A percentile compares a stretch with the other conserved stretches of the same genome.
These are phyloP conservation scores for Oryzias woworae DNA, from an alignment of 2,113 vertebrate genomes.

Conservation along the genomic window DNA sequence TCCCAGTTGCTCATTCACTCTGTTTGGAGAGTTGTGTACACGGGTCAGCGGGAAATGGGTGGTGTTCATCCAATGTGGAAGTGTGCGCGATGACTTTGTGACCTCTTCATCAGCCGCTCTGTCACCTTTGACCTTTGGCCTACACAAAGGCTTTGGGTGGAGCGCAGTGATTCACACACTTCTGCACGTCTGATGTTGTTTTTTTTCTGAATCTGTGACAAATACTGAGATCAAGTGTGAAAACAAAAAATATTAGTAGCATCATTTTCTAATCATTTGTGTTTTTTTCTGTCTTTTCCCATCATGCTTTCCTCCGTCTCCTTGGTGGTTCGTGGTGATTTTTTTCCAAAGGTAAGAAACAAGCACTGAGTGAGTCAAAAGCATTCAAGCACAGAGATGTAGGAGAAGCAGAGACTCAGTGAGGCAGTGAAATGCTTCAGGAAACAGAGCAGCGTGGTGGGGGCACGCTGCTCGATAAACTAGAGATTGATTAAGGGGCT, in stretches of 20 bases:
- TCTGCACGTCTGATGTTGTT: slow-evolving; percentile 1
- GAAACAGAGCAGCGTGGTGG: slow-evolving; percentile 7
- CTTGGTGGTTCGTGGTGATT: slow-evolving; percentile 7
- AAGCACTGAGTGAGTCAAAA: slow-evolving; percentile 4
- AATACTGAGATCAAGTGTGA: too few species aligned
- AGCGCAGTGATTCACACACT: neutral
- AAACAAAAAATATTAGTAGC: too few species aligned
- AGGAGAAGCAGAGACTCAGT: neutral
- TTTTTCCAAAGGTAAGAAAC: slow-evolving; percentile 58
- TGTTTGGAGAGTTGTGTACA: neutral
- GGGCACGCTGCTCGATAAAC: slow-evolving; percentile 21
- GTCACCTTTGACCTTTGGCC: slow-evolving; percentile 42
- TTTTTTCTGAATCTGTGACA: neutral
- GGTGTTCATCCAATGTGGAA: slow-evolving; percentile 44
- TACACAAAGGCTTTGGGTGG: neutral
- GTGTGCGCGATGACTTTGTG: slow-evolving; percentile 62
- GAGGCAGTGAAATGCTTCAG: neutral
- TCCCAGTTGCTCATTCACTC: slow-evolving; percentile 31
- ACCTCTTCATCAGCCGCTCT: slow-evolving; percentile 34
- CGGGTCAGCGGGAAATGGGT: slow-evolving; percentile 53
- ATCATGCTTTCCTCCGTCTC: neutral
- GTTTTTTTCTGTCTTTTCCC: slow-evolving; percentile 14
- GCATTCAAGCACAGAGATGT: neutral
- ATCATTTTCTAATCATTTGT: slow-evolving; percentile 13
- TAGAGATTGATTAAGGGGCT: slow-evolving; percentile 23